phyloP scores from a whole-genome alignment of 2,888 invertebrate genomes.

The Aleiodes testaceus region DNA sequence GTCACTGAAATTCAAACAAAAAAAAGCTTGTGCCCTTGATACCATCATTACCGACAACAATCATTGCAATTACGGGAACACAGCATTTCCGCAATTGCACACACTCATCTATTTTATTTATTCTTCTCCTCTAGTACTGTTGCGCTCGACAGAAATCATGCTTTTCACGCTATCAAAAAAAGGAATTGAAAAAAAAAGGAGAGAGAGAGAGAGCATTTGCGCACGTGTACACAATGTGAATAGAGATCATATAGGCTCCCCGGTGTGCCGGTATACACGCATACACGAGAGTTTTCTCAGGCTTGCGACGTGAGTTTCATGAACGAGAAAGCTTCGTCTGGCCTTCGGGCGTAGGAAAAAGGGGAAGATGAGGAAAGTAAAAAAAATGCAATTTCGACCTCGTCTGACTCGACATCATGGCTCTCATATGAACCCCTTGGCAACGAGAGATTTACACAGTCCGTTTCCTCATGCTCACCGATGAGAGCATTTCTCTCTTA shows the following conservation, averaged over 20 bases:
- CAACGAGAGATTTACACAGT: conserved; percentile 8
- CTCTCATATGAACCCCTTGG: conserved; percentile 19
- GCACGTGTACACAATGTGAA: conserved; percentile 26
- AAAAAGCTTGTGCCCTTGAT: conserved; percentile 19
- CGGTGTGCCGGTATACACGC: neutral
- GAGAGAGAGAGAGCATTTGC: neutral
- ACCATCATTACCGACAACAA: conserved; percentile 30
- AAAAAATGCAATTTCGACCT: conserved; percentile 21
- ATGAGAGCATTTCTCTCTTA: neutral
- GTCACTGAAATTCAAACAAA: no score
- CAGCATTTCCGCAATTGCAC: conserved; percentile 22
- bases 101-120: neutral
- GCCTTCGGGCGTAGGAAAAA: conserved; percentile 7
- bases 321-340: conserved; percentile 20
- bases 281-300: conserved; percentile 10
- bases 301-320: conserved; percentile 12
- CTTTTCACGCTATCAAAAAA: conserved; percentile 1
- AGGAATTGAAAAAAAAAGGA: neutral
- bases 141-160: neutral
- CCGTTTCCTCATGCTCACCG: neutral
- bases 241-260: conserved; percentile 8
- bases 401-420: conserved; percentile 8
- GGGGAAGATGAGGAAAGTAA: conserved; percentile 16
- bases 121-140: neutral
- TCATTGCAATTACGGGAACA: conserved; percentile 32